Base-by-base conservation (phyloP, 2,113 vertebrate species). In the Pteronura brasiliensis region DNA sequence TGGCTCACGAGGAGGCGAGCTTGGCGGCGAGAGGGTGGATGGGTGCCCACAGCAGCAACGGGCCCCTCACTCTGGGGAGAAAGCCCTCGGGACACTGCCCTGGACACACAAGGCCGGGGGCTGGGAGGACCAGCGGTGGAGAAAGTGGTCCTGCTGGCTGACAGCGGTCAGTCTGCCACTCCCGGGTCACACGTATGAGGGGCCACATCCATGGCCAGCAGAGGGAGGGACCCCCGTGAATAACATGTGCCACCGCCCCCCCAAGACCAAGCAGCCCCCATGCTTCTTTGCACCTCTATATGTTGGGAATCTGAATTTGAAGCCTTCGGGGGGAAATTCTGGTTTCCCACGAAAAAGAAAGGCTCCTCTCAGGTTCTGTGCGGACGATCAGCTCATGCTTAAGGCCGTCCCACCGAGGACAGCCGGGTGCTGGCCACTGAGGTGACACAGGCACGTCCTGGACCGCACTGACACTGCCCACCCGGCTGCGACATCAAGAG, bases 361-460 rank as follows among this genome's bases (percentile, higher is more conserved):
- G 59, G 34, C 85, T 84, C 47, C 10, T 31, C 36, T 74, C 61
- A 49, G 69, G 63, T 88, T 89, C 8, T 61, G 44, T 71, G 72
- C 15, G n/a, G 80, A 85, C 9, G 25, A 31, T 90, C 71, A 34
- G 42, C 36, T 23, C 0, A 0, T 49, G 63, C 39, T 4, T 29
- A 4, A n/a, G 65, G 76, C 59, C 59, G 4, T 72, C 52, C 74
- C 21, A 31, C 42, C 17, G 4, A 90, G 63, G 42, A 39, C 6
- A 21, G 15, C 89, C 88, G 4, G 49, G 71, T 47, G 17, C 14
- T 0, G 5, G 31, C 12, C 17, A 49, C 6, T 27, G 47, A 23
- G 23, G 21, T 5, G n/a, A 18, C 59, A 13, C 7, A 21, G 55
- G 69, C 29, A 15, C 0, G 0, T 3, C 47, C 0, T 0, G 47